A percentile compares a stretch with the other conserved stretches of the same genome.
These are phyloP conservation scores for Agrotis ipsilon DNA, from an alignment of 2,888 invertebrate genomes.

Conservation along the genomic window DNA sequence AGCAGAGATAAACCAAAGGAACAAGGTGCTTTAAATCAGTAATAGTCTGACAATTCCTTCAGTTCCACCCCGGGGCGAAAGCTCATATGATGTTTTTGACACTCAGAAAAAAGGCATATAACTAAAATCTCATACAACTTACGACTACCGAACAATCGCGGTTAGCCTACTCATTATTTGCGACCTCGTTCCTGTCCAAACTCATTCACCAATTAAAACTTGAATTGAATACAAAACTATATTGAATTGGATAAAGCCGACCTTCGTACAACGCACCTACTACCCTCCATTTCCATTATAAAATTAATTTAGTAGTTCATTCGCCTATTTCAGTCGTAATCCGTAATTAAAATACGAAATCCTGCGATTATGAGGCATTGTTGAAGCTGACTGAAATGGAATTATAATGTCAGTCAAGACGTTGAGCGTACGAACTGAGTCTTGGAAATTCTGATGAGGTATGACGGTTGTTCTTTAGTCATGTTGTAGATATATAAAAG, in stretches of 20 bases:
- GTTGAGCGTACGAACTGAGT: conserved; percentile 1
- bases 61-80: no score
- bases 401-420: conserved; percentile 48
- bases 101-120: not conserved
- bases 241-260: conserved; percentile 18
- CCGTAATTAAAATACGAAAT: conserved; percentile 61
- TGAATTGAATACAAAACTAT: conserved; percentile 9
- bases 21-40: no score
- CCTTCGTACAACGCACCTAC: conserved; percentile 8
- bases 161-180: not conserved
- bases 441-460: conserved; percentile 8
- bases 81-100: no score
- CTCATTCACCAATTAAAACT: conserved; percentile 19
- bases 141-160: not conserved
- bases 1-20: no score
- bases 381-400: conserved; percentile 53
- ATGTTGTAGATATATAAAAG: not conserved
- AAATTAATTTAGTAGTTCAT: conserved; percentile 51
- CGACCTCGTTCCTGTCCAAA: not conserved
- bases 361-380: conserved; percentile 57
- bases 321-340: conserved; percentile 45
- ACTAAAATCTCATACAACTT: not conserved
- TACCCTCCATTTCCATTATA: conserved; percentile 42
- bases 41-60: no score
- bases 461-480: not conserved